Conservation (phyloP, 2,113 vertebrate genomes). For the Oplegnathus fasciatus region DNA sequence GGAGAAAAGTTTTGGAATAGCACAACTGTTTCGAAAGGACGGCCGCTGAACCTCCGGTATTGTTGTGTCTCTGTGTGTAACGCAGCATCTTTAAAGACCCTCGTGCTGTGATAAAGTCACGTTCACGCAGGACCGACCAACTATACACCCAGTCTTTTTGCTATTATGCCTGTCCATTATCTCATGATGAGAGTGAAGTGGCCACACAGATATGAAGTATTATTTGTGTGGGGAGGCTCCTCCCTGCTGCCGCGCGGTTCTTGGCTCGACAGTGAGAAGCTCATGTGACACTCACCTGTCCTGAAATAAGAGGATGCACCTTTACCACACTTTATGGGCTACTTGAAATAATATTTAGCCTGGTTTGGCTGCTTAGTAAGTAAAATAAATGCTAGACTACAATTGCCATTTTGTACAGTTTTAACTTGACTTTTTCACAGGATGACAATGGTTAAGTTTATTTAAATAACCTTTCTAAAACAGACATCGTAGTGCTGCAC, state of each 20-base stretch:
- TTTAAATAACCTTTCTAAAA: background rate
- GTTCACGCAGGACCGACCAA: no score
- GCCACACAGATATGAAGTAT: background rate
- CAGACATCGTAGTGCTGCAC: background rate
- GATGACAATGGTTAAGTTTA: background rate
- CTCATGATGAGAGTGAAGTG: background rate
- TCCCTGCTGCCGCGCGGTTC: background rate
- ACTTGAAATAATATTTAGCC: background rate
- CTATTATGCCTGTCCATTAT: no score
- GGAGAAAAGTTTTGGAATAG: no score
- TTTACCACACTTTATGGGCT: no score
- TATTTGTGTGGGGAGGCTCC: background rate
- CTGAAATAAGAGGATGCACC: background rate
- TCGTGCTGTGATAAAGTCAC: no score
- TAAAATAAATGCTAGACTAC: background rate
- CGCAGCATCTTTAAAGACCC: background rate
- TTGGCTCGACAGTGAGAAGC: background rate
- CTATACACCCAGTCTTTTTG: no score
- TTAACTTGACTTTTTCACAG: background rate
- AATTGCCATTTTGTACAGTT: background rate
- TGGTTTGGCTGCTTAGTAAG: background rate
- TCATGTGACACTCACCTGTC: background rate
- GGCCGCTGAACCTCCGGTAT: background rate
- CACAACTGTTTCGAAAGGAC: background rate
- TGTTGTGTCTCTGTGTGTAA: background rate